Percentiles rank a stretch among this genome's conserved stretches.
These are phyloP conservation scores for Euleptes europaea DNA, from an alignment of 2,113 vertebrate species.

Conservation along the genomic window DNA sequence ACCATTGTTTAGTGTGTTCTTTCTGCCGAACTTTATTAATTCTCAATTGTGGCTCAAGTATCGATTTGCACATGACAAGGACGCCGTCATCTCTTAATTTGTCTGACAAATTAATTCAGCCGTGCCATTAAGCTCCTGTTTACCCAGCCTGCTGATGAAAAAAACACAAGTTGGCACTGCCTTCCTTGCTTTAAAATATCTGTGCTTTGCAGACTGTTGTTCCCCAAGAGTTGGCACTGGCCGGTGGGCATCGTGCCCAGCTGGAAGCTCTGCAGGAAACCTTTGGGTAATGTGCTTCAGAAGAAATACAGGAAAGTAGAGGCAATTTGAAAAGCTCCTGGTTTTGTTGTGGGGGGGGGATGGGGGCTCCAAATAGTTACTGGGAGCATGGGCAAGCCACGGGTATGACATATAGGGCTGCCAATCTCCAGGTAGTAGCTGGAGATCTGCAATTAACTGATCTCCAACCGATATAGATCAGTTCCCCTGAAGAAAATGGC, in stretches of 20 bases:
- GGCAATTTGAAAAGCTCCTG: constrained; percentile 18
- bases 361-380: background rate
- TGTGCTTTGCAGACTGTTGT: background rate
- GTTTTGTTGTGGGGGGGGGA: background rate
- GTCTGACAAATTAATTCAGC: background rate
- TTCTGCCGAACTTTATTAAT: background rate
- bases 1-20: background rate
- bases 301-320: constrained; percentile 7
- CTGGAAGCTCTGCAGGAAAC: background rate
- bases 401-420: constrained; percentile 14
- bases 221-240: background rate
- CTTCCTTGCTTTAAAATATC: background rate
- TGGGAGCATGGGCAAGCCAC: background rate
- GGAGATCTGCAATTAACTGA: too few relatives aligned
- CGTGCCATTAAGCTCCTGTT: constrained; percentile 17
- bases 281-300: constrained; percentile 1
- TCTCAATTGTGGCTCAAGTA: background rate
- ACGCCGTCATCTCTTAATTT: background rate
- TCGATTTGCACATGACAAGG: background rate
- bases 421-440: too few relatives aligned
- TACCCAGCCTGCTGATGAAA: background rate
- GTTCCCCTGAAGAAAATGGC: too few relatives aligned
- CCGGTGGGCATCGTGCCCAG: background rate
- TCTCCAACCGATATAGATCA: too few relatives aligned
- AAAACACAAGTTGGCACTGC: background rate